These are phyloP conservation scores for Melanchra persicariae DNA, from an alignment of 2,888 invertebrate species.

Conservation along the genomic window DNA sequence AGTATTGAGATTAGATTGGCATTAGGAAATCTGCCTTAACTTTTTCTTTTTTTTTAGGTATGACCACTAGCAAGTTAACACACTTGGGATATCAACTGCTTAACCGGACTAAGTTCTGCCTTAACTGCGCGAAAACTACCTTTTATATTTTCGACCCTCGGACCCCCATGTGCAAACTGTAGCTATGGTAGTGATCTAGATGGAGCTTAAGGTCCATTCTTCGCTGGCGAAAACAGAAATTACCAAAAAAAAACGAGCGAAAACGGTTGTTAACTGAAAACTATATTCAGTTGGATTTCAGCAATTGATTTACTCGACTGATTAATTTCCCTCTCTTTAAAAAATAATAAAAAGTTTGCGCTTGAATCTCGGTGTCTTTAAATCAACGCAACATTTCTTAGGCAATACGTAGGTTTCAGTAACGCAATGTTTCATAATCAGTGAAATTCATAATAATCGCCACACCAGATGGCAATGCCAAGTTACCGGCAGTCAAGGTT, in stretches of 20 bases:
- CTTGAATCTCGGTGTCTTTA: constrained; percentile 57
- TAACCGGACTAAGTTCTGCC: no score
- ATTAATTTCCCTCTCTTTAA: constrained; percentile 19
- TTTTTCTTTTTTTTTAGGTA: no score
- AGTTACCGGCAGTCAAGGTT: constrained; percentile 74
- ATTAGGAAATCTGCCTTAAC: no score
- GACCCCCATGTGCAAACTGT: no score
- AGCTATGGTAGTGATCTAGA: no score
- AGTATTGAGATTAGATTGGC: no score
- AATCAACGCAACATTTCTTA: constrained; percentile 71
- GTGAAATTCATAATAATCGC: constrained; percentile 80
- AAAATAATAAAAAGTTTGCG: constrained; percentile 45
- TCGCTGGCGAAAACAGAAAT: not conserved
- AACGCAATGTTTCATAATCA: constrained; percentile 81
- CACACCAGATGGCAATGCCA: constrained; percentile 77
- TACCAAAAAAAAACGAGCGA: not conserved
- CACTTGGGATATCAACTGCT: no score
- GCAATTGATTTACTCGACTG: not conserved
- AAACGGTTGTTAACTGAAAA: not conserved
- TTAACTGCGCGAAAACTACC: no score
- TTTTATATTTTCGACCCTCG: no score
- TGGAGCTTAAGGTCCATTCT: not conserved
- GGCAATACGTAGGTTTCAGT: constrained; percentile 76
- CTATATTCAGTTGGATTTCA: not conserved
- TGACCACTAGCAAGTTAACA: no score